Evolutionary conservation across 35 echinoderm and acorn worm species (phyloP).

Genomic region (Stichopus chloronotus): DNA sequence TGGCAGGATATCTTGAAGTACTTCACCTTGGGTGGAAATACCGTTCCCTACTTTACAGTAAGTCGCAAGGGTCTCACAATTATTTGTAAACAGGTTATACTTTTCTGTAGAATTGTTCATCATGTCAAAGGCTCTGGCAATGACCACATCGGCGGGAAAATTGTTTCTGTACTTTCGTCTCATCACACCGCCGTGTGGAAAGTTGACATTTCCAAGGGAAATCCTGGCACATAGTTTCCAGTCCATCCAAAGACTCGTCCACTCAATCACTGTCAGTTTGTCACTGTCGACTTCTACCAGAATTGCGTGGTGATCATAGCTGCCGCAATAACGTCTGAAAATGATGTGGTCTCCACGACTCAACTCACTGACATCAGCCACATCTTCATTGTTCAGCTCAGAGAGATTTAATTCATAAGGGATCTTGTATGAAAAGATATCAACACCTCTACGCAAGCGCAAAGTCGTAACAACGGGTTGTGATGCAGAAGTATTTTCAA

Average conservation of each 20-base stretch:
- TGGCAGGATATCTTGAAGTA: background rate
- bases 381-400: background rate
- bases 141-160: background rate
- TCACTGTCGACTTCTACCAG: background rate
- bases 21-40: conserved; percentile 15
- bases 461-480: no score
- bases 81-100: background rate
- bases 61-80: conserved; percentile 29
- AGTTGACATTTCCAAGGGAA: background rate
- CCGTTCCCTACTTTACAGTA: conserved; percentile 6
- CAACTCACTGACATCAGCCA: background rate
- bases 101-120: background rate
- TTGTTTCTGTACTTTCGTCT: background rate
- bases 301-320: conserved; percentile 19
- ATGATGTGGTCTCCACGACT: conserved; percentile 29
- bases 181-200: background rate
- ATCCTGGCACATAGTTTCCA: background rate
- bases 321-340: background rate
- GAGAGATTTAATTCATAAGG: background rate
- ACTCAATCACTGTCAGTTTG: background rate
- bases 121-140: conserved; percentile 26
- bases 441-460: background rate
- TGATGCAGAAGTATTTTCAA: background rate
- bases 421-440: background rate
- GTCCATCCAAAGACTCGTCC: background rate